Base-by-base conservation (phyloP, 2,797 vertebrate species). In the Trematomus bernacchii region DNA sequence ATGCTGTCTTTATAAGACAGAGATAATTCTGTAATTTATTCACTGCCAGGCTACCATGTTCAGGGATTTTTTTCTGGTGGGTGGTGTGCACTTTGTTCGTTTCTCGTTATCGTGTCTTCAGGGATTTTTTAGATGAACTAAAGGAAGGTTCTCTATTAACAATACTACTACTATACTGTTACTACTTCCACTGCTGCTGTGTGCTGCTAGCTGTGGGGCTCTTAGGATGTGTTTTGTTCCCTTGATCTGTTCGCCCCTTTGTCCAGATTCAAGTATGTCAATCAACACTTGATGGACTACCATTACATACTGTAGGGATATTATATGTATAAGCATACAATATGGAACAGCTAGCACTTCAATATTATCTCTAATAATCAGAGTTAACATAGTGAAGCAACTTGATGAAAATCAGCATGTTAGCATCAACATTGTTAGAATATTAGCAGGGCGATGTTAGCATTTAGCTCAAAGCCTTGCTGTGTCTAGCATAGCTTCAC, bases 21-120 rank as follows among this genome's bases (percentile, higher is more conserved):
- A 59, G 44, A 37, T 63, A 33, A 73, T 77, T 47, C 21, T 37
- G 33, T 33, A 33, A 58, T 73, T 76, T 23, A 72, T 51, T 76
- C 42, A 54, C 42, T 79, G 62, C 61, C 57, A 70, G 52, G 54
- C 44, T 30, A 23, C 57, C 44, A 53, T 42, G 30, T 71, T 66
- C 10, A 53, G 44, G 13, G 48, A 55, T 68, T 74, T 50, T 53
- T 21, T n/a, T 52, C 21, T 19, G 1, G 57, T 23, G 19, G 40
- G 33, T 11, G 14, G n/a, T 13, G 2, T 46, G 10, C 6, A 48
- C 23, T 62, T 23, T 73, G 46, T 54, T 69, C 19, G 18, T 33
- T 69, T 42, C 52, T 53, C 19, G 33, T 15, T 62, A n/a, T 21
- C 46, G 16, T 11, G 1, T 68, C 46, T 70, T 42, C 57, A 60